Base-by-base conservation (phyloP, 1,140 invertebrate species). In the Trichomalopsis sarcophagae region DNA sequence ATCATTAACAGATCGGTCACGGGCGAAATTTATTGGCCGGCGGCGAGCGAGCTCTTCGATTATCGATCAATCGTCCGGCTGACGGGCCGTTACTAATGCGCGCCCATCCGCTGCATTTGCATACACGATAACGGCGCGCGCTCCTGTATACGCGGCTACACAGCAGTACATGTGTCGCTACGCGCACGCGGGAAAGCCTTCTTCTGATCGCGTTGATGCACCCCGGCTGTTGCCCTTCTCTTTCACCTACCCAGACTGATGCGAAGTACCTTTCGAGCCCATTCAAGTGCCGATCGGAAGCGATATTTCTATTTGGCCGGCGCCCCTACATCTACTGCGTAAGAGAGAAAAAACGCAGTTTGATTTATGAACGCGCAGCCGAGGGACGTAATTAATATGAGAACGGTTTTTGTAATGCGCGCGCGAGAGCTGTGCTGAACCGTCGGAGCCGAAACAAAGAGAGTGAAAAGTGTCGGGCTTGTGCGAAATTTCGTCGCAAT, bases 51-150 rank as follows among this genome's bases (percentile, higher is more conserved):
- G 36, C 62, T 30, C 11, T 47, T 84, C 75, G 82, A 84, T 84
- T 84, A 87, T 84, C 82, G 86, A 87, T 85, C 85, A 87, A 88
- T 85, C 83, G 77, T 11, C 13, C 36, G n/a, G 27, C 30, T 68
- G 83, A 78, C 71, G 77, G 84, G 27, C 69, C 84, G 62, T 88
- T 84, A 82, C 81, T 88, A 87, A 88, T 85, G 86, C 87, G 21
- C 55, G 81, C 78, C 82, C 86, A 84, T 79, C 62, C 78, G 86
- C 81, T 79, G 80, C 79, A 88, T 88, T 88, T 88, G 82, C 87
- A 87, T 88, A 86, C 84, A n/a, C 21, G 55, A 62, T 62, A 62
- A n/a, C 55, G 17, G 55, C 55, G 17, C 17, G 55, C 21, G 6
- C 17, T 62, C 21, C 14, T 21, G 6, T n/a, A n/a, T 40, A 62